Evolutionary conservation across 2,888 invertebrate species (phyloP), one percentile per base, ranked within the genome.

Genomic region (Oasisia sp.): DNA sequence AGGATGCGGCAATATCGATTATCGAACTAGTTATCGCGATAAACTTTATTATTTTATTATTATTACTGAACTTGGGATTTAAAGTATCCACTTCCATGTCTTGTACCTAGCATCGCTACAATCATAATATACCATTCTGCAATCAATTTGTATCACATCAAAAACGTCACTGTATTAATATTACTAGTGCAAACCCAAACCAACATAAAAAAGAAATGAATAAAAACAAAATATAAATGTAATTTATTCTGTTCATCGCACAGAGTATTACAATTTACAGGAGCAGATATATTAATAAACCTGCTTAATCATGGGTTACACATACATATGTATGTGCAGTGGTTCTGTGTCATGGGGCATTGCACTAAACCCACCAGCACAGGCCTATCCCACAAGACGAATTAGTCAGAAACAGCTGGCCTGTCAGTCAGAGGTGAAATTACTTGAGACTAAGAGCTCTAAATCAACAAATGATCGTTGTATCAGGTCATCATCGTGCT

Each of bases 351-450:
- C 27, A 74, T 7, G 27, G 74, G 74, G 74, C 74, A 74, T 19
- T 74, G 74, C 74, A 74, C 74, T 74, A 74, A 74, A 74, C 27
- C 27, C 50, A 50, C 74, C 27, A 27, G 74, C n/a, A 74, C 14
- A 74, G 5, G 27, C 74, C 74, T 74, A 14, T 74, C 74, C 74
- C 74, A 27, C 27, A 74, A n/a, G n/a, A 74, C 27, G 74, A 19
- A 74, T n/a, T 27, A 27, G 74, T 74, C 74, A 74, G n/a, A 74
- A n/a, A 74, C 74, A 74, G 74, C 74, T 74, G 74, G 74, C 74
- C 74, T 74, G 74, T 74, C 74, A 74, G 74, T 74, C 0, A 5
- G 7, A 74, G 74, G 74, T 74, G 74, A n/a, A 74, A 74, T 27
- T 74, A 74, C 19, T 74, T 74, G 27, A 74, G 74, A 74, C 74